A percentile compares a stretch with the other conserved stretches of the same genome.
These are phyloP conservation scores for Apotomis capreana DNA, from an alignment of 2,888 invertebrate genomes.

Conservation along the genomic window DNA sequence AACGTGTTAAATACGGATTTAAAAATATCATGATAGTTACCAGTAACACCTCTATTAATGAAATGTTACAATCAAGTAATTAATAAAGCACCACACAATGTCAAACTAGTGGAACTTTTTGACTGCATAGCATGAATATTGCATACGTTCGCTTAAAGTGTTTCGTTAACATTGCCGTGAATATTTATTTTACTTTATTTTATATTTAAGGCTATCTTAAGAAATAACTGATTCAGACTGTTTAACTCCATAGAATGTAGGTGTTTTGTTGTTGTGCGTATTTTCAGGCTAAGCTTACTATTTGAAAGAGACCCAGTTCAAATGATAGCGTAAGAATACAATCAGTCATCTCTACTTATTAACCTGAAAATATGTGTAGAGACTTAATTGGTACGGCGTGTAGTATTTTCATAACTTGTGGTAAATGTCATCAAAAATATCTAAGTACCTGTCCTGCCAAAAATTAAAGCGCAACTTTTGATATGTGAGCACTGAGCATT, in stretches of 20 bases:
- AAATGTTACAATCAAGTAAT: no score
- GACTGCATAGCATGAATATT: background rate
- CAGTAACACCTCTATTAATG: no score
- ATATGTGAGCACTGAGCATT: no score
- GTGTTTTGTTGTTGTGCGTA: background rate
- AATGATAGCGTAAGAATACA: background rate
- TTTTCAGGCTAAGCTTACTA: conserved; percentile 1
- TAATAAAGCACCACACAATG: no score
- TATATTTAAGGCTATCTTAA: conserved; percentile 17
- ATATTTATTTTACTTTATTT: conserved; percentile 10
- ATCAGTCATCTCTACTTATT: background rate
- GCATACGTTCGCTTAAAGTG: background rate
- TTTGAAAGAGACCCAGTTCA: background rate
- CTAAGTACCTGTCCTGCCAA: background rate
- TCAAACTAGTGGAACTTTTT: no score
- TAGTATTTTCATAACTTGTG: background rate
- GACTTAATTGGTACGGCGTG: background rate
- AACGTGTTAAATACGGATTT: no score
- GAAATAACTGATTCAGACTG: conserved; percentile 8
- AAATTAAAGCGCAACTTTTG: no score
- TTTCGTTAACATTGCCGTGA: conserved; percentile 7
- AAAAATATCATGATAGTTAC: no score
- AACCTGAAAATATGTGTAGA: conserved; percentile 10
- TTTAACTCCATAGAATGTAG: conserved; percentile 13
- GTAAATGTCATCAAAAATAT: background rate